Conservation (phyloP, 2,888 invertebrate species). For the Aleiodes testaceus region DNA sequence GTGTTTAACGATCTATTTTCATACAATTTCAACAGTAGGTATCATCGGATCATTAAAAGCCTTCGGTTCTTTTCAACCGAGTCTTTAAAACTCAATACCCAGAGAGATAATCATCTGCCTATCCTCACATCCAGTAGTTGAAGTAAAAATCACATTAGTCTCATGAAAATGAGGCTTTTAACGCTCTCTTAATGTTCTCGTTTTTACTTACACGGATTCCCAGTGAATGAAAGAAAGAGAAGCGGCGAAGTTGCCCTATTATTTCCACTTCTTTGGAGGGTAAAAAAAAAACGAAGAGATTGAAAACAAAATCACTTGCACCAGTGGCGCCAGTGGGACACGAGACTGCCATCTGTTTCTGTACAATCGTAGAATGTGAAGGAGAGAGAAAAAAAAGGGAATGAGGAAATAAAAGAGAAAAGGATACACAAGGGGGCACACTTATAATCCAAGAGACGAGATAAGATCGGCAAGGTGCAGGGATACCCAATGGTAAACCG, state of each 20-base stretch:
- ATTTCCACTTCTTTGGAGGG: not conserved
- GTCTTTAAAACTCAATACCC: conserved; percentile 9
- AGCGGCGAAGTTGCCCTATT: not conserved
- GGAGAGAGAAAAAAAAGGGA: conserved; percentile 13
- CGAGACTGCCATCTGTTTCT: conserved; percentile 50
- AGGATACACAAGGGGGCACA: conserved; percentile 28
- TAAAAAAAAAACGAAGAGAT: not conserved
- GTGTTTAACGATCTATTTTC: conserved; percentile 28
- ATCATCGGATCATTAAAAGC: conserved; percentile 26
- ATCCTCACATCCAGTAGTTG: conserved; percentile 22
- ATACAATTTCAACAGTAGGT: not conserved
- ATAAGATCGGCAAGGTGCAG: conserved; percentile 59
- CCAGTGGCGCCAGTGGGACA: conserved; percentile 29
- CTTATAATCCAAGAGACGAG: conserved; percentile 35
- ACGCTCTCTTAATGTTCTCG: conserved; percentile 1
- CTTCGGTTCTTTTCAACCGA: not conserved
- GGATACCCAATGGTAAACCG: conserved; percentile 55
- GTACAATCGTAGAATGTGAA: conserved; percentile 48
- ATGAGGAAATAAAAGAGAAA: not conserved
- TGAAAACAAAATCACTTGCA: conserved; percentile 13
- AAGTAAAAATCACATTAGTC: not conserved
- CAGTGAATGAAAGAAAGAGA: not conserved
- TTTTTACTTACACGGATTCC: not conserved
- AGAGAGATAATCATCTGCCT: conserved; percentile 14
- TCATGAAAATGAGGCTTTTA: conserved; percentile 18